Evolutionary conservation across 2,888 invertebrate species (phyloP).

Genomic region (Gastrophysa polygoni): DNA sequence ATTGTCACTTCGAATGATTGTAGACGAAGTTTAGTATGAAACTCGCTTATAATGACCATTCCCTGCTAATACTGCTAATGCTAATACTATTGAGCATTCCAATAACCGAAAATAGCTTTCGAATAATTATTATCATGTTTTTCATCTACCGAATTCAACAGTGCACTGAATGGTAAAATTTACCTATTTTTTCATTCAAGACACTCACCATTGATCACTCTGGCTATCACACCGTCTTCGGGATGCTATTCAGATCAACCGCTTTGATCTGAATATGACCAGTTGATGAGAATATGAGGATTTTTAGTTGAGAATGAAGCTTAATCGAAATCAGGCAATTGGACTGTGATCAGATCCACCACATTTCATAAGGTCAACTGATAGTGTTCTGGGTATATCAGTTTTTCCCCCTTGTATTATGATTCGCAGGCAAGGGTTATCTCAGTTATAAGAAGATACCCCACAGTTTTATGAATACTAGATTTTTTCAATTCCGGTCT

Average conservation of each 20-base stretch:
- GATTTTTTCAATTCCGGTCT: neutral
- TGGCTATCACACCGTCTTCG: neutral
- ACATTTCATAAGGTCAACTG: neutral
- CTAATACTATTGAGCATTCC: no score
- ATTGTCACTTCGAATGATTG: no score
- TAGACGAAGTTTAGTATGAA: no score
- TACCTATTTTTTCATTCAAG: no score
- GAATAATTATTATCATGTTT: no score
- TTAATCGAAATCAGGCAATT: neutral
- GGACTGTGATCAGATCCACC: neutral
- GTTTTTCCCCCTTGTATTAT: neutral
- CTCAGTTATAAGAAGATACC: neutral
- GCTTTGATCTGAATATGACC: neutral
- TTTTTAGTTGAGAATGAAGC: neutral
- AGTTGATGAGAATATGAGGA: neutral
- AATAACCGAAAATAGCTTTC: no score
- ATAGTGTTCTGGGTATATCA: neutral
- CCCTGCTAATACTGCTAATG: no score
- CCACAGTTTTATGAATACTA: neutral
- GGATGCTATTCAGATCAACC: neutral
- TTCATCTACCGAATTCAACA: no score
- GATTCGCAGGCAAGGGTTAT: neutral
- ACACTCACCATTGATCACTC: neutral
- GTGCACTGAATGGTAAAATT: no score
- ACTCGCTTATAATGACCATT: no score